Conservation (phyloP, 2,797 vertebrate species). For the Chelidonichthys spinosus region DNA sequence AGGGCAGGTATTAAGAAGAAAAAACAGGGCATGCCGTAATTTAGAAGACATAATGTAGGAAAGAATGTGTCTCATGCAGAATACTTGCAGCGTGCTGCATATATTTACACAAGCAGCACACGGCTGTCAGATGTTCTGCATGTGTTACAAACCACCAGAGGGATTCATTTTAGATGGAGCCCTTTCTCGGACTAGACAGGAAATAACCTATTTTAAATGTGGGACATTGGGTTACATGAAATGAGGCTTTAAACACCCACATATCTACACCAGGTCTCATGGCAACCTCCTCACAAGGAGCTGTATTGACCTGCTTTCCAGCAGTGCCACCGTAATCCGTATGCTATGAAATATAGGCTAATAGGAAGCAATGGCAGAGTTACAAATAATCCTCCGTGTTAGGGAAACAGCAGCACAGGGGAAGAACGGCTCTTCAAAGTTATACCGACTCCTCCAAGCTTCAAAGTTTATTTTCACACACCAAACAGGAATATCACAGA, state of each 20-base stretch:
- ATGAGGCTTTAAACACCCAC: constrained; percentile 58
- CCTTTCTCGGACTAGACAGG: constrained; percentile 43
- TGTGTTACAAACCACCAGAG: constrained; percentile 55
- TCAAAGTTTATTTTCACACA: constrained; percentile 20
- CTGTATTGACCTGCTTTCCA: constrained; percentile 65
- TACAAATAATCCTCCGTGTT: constrained; percentile 58
- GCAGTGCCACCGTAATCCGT: constrained; percentile 57
- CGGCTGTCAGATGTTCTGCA: constrained; percentile 20
- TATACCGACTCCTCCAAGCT: background rate
- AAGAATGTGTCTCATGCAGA: constrained; percentile 24
- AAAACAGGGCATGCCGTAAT: constrained; percentile 7
- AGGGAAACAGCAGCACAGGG: constrained; percentile 23
- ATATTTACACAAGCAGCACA: constrained; percentile 22
- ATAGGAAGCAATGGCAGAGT: constrained; percentile 53
- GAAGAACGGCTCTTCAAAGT: constrained; percentile 20
- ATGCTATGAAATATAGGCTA: constrained; percentile 56
- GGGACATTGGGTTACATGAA: constrained; percentile 65
- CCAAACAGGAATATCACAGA: constrained; percentile 31
- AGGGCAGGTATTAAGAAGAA: constrained; percentile 55
- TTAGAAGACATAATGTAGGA: constrained; percentile 16
- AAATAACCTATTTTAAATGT: constrained; percentile 72
- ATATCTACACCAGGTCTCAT: constrained; percentile 70
- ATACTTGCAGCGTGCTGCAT: constrained; percentile 23
- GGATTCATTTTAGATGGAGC: constrained; percentile 56
- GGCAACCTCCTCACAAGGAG: constrained; percentile 66